phyloP scores from a whole-genome alignment of 1,140 invertebrate genomes.

The Conopomorpha cramerella region DNA sequence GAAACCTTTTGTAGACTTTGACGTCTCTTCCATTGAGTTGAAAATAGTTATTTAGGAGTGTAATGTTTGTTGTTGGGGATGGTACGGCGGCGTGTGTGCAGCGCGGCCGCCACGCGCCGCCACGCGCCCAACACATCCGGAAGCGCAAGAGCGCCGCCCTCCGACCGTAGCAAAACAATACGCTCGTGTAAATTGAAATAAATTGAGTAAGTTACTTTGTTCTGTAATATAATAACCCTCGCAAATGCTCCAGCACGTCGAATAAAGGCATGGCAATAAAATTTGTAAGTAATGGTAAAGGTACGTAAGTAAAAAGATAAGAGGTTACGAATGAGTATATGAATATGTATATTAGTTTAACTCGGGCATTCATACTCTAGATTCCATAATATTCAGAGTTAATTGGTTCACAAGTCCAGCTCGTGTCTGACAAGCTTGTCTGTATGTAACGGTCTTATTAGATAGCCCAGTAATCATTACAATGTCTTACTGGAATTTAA shows the following conservation, averaged over 20 bases:
- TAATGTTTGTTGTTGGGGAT: conserved; percentile 37
- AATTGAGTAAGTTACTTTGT: conserved; percentile 47
- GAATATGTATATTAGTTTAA: no score
- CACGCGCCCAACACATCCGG: conserved; percentile 44
- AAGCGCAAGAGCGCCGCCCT: conserved; percentile 38
- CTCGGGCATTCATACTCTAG: no score
- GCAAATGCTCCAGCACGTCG: conserved; percentile 16
- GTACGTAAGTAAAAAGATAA: no score
- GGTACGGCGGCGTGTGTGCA: conserved; percentile 40
- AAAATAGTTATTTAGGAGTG: conserved; percentile 25
- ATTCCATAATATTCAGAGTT: no score
- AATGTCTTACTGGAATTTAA: conserved; percentile 16
- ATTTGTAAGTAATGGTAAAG: conserved; percentile 4
- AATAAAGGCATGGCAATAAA: conserved; percentile 5
- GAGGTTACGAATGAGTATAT: no score
- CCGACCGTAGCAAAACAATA: conserved; percentile 39
- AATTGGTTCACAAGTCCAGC: no score
- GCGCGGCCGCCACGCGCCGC: conserved; percentile 51
- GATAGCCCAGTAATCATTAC: no score
- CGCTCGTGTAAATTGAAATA: conserved; percentile 56
- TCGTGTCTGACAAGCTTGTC: no score
- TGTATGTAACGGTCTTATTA: no score
- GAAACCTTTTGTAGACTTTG: not conserved
- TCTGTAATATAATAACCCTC: conserved; percentile 23
- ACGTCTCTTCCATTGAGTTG: conserved; percentile 2